These are phyloP conservation scores for Semaprochilodus insignis DNA, from an alignment of 2,797 vertebrate genomes.

Conservation along the genomic window DNA sequence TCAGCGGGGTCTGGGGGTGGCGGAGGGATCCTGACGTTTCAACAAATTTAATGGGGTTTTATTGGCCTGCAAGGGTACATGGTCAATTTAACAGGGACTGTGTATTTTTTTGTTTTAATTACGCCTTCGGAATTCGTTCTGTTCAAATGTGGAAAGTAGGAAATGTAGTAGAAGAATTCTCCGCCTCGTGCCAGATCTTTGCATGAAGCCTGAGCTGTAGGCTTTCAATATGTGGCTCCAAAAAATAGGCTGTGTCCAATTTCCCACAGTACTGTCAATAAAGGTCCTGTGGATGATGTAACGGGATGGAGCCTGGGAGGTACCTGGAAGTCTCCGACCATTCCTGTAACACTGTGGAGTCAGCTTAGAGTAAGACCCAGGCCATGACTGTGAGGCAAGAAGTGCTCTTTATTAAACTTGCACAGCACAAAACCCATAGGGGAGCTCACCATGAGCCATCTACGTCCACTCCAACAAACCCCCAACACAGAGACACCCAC, in stretches of 20 bases:
- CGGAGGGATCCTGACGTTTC: constrained; percentile 41
- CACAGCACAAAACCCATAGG: too few species aligned
- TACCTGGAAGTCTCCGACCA: too few species aligned
- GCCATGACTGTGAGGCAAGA: too few species aligned
- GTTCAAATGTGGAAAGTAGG: constrained; percentile 40
- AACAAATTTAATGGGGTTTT: constrained; percentile 44
- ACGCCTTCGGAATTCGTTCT: constrained; percentile 31
- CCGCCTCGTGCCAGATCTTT: constrained; percentile 3
- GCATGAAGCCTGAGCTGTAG: neutral
- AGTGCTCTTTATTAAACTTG: too few species aligned
- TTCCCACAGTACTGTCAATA: neutral
- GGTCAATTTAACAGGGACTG: constrained; percentile 42
- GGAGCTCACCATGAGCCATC: too few species aligned
- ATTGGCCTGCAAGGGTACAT: constrained; percentile 44
- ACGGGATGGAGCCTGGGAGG: too few species aligned
- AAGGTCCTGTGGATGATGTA: neutral
- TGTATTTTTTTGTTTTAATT: constrained; percentile 41
- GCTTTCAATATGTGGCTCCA: neutral
- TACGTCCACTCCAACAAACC: too few species aligned
- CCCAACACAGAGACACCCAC: too few species aligned
- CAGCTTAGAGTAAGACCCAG: too few species aligned
- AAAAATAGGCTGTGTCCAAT: neutral
- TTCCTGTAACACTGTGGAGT: neutral
- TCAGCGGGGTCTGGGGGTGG: constrained; percentile 37
- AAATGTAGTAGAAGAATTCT: constrained; percentile 25